Evolutionary conservation across 2,113 vertebrate genomes (phyloP), one percentile per base, ranked within the genome.

Genomic region (Bufo gargarizans): DNA sequence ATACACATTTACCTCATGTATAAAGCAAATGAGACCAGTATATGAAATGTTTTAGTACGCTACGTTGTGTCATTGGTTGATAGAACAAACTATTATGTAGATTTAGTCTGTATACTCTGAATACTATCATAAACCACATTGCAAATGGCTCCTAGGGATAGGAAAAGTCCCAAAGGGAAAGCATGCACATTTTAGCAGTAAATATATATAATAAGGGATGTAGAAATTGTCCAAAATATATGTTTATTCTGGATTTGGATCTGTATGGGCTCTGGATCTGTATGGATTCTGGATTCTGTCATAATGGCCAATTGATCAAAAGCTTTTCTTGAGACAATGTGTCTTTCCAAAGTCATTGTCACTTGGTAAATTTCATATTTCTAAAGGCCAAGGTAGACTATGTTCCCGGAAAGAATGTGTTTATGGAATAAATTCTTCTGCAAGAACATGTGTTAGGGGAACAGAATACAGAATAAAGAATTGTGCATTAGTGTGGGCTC

Each of bases 361-460:
- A 65, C 69, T 67, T 83, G 81, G 12, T 72, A 9, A 22, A 74
- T 72, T 74, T 72, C 63, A 56, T 74, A 58, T 11, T 72, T 85
- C n/a, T 56, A 9, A 76, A 74, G 33, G 69, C 69, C 83, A 85
- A 85, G 83, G 83, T 85, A 85, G 83, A 85, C 49, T 76, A 58
- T 85, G 83, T 85, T 85, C 83, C 53, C 14, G 53, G 22, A 85
- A 72, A 85, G 67, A 56, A 85, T n/a, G 33, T 72, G 69, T 56
- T 85, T 72, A 56, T 85, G 69, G 50, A 69, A 58, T 53, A 74
- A 69, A 58, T 10, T 2, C 17, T 84, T 56, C 53, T 58, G 45
- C 53, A 72, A 58, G 67, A 53, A 33, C 50, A 58, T 20, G 20
- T 76, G 69, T 59, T 58, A 63, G 20, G 45, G 43, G 50, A 85